Evolutionary conservation across 2,888 invertebrate species (phyloP).

Genomic region (Brachyptera putata): DNA sequence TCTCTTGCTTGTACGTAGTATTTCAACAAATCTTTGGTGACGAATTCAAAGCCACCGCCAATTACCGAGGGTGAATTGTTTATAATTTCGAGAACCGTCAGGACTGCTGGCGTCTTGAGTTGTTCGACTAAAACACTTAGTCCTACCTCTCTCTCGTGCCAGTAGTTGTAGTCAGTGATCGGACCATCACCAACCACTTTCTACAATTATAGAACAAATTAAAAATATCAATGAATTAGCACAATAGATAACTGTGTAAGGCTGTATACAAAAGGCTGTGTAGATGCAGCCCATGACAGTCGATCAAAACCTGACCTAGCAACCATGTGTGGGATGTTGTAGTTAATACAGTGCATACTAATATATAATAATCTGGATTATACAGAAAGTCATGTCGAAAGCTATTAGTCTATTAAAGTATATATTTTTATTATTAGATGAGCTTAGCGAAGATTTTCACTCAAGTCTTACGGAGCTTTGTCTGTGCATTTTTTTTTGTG

Average conservation of each 20-base stretch:
- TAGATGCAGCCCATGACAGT: no score
- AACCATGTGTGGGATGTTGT: no score
- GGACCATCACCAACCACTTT: conserved; percentile 69
- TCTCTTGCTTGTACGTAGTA: conserved; percentile 69
- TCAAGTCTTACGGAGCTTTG: no score
- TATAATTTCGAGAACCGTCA: conserved; percentile 57
- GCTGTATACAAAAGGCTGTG: no score
- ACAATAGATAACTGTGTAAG: background rate
- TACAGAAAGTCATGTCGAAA: no score
- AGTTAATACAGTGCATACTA: no score
- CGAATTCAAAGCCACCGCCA: conserved; percentile 56
- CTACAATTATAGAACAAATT: conserved; percentile 39
- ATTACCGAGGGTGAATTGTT: conserved; percentile 53
- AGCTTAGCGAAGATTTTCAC: no score
- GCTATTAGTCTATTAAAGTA: no score
- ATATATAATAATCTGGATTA: no score
- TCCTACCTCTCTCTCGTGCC: conserved; percentile 76
- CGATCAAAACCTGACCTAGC: no score
- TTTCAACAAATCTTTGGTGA: conserved; percentile 58
- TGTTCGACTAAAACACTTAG: conserved; percentile 77
- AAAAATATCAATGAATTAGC: background rate
- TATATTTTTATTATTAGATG: no score
- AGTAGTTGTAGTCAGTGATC: conserved; percentile 79
- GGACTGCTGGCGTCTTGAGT: conserved; percentile 65
- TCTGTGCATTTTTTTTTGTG: no score